These are phyloP conservation scores for Argyra leucocephala DNA, from an alignment of 2,888 invertebrate genomes.

Conservation along the genomic window DNA sequence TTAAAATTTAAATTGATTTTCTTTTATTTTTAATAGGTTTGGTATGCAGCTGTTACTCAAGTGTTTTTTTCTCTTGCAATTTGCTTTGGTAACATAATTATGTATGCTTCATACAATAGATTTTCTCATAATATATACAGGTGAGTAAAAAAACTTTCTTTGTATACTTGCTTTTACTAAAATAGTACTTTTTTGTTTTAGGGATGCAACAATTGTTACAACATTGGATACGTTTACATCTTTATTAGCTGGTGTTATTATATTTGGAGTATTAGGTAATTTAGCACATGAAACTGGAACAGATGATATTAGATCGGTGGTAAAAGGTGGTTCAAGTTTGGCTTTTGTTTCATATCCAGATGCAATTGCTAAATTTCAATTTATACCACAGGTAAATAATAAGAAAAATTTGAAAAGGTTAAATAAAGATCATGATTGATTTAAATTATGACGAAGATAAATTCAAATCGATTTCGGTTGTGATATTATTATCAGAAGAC, in stretches of 20 bases:
- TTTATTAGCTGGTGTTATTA: constrained; percentile 68
- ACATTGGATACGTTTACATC: constrained; percentile 75
- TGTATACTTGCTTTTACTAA: neutral
- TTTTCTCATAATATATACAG: constrained; percentile 52
- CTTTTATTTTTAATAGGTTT: constrained; percentile 43
- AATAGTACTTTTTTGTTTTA: constrained; percentile 31
- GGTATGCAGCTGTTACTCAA: constrained; percentile 56
- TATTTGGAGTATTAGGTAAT: constrained; percentile 75
- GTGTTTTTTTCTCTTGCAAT: constrained; percentile 55
- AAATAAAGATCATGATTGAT: neutral
- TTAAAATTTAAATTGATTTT: neutral
- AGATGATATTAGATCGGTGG: constrained; percentile 53
- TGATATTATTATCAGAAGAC: no score
- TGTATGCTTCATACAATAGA: constrained; percentile 53
- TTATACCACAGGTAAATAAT: constrained; percentile 44
- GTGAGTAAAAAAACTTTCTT: constrained; percentile 29
- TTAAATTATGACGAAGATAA: no score
- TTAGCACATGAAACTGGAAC: constrained; percentile 56
- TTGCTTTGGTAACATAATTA: constrained; percentile 53
- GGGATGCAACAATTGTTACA: constrained; percentile 73
- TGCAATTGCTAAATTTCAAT: constrained; percentile 47
- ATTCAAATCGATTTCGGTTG: no score
- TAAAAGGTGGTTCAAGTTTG: constrained; percentile 64
- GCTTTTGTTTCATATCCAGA: constrained; percentile 67
- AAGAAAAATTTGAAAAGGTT: neutral